Evolutionary conservation across 2,888 invertebrate genomes (phyloP).

Genomic region (Dinocampus coccinellae): DNA sequence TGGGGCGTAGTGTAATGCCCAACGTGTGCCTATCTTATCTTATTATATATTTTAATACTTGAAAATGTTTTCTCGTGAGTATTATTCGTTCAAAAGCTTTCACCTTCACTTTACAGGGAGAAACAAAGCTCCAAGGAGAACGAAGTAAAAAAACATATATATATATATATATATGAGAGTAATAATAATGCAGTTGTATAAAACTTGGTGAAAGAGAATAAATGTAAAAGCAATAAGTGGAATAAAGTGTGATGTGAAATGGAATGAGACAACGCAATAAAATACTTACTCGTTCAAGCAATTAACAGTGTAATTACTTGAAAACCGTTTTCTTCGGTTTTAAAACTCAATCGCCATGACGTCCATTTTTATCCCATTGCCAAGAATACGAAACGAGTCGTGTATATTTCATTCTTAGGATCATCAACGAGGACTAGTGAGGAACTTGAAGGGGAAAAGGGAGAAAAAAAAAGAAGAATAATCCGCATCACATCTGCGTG

Average conservation of each 20-base stretch:
- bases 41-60: constrained; percentile 52
- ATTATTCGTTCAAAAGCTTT: constrained; percentile 54
- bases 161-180: constrained; percentile 12
- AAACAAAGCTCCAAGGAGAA: not conserved
- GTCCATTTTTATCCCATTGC: constrained; percentile 32
- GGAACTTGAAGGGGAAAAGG: constrained; percentile 27
- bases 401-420: constrained; percentile 64
- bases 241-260: constrained; percentile 17
- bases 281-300: constrained; percentile 45
- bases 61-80: constrained; percentile 54
- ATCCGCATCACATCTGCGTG: constrained; percentile 48
- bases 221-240: constrained; percentile 12
- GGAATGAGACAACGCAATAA: constrained; percentile 29
- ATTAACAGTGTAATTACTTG: constrained; percentile 62
- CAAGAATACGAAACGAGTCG: constrained; percentile 36
- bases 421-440: constrained; percentile 49
- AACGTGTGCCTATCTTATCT: constrained; percentile 47
- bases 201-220: not conserved
- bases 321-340: constrained; percentile 47
- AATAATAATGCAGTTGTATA: constrained; percentile 31
- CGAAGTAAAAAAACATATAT: not conserved
- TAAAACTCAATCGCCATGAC: constrained; percentile 38
- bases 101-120: constrained; percentile 10
- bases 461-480: constrained; percentile 55
- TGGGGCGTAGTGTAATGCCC: constrained; percentile 3